Conservation (phyloP, 1,140 invertebrate genomes). For the Drosophila sproati region DNA sequence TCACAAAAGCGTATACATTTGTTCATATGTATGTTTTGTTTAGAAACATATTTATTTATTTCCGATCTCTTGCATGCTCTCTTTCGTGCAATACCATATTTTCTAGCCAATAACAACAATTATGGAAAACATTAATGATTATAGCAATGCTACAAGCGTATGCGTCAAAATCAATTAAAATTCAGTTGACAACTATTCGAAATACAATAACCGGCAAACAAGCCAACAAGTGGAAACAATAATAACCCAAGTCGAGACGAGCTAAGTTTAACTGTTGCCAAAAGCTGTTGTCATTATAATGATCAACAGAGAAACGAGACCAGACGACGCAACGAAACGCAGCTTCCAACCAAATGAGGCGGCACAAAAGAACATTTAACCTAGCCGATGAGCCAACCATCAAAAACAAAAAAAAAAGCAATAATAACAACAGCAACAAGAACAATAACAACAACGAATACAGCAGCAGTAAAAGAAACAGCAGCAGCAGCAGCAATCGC, state of each 20-base stretch:
- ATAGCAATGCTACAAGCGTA: conserved; percentile 50
- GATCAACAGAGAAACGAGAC: conserved; percentile 66
- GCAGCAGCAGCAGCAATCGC: conserved; percentile 30
- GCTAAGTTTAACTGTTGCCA: conserved; percentile 1
- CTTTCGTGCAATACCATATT: conserved; percentile 25
- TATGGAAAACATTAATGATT: conserved; percentile 44
- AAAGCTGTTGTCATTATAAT: conserved; percentile 50
- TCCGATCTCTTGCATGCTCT: conserved; percentile 16
- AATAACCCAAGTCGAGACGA: conserved; percentile 4
- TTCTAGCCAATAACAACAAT: conserved; percentile 24
- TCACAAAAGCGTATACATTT: neutral
- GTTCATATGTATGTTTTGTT: no score
- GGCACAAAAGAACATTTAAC: conserved; percentile 67
- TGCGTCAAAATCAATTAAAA: conserved; percentile 64
- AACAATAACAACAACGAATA: conserved; percentile 4
- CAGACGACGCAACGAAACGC: conserved; percentile 43
- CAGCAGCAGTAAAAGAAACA: conserved; percentile 4
- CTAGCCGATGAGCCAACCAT: conserved; percentile 39
- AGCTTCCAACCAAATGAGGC: conserved; percentile 48
- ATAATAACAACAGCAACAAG: conserved; percentile 6
- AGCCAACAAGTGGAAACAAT: conserved; percentile 16
- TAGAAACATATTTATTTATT: neutral
- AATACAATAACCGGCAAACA: conserved; percentile 55
- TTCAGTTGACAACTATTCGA: conserved; percentile 47
- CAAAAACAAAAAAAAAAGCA: neutral